Evolutionary conservation across 92 coral and sea anemone species (phyloP), one percentile per base, ranked within the genome.

Genomic region (Actinostola sp.): DNA sequence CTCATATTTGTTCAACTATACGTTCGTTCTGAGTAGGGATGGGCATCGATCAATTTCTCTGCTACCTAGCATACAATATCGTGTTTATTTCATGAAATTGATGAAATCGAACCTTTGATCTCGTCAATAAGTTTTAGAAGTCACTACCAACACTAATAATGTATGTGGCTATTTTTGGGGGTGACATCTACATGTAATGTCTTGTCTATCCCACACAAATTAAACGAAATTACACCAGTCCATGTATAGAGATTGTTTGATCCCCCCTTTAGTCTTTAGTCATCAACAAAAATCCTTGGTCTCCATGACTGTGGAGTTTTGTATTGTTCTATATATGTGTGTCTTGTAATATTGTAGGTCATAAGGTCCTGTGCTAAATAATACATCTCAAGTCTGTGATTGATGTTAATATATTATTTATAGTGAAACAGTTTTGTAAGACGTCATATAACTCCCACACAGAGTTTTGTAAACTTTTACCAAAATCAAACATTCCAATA

Each of bases 391-490:
- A 57, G 39, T 57, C 39, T 57, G n/a, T 57, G 63, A 57, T 57
- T 4, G 63, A 57, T 29, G 20, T 49, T 35, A 56, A 68, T 68
- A 2, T 68, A 68, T 68, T 50, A 68, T 68, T 68, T 50, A 68
- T 68, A 31, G 10, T 24, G 25, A 48, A 68, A 32, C 11, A 25
- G 26, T 45, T 19, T 6, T 30, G 23, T n/a, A 61, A 50, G 61
- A 51, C 58, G 74, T 50, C 74, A 68, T 32, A 68, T 15, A 55
- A 29, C 74, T 68, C 74, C 74, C 62, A 50, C 74, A 50, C 48
- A 52, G 23, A 68, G 48, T 68, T 68, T 68, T 11, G 57, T 0
- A 68, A 68, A 68, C 74, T 68, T 66, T 66, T 16, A 14, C 39
- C 21, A 30, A 31, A 20, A 9, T 33, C 23, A 21, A 36, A 36